phyloP scores from a whole-genome alignment of 92 coral and sea anemone species.

The Epizoanthus scotinus region DNA sequence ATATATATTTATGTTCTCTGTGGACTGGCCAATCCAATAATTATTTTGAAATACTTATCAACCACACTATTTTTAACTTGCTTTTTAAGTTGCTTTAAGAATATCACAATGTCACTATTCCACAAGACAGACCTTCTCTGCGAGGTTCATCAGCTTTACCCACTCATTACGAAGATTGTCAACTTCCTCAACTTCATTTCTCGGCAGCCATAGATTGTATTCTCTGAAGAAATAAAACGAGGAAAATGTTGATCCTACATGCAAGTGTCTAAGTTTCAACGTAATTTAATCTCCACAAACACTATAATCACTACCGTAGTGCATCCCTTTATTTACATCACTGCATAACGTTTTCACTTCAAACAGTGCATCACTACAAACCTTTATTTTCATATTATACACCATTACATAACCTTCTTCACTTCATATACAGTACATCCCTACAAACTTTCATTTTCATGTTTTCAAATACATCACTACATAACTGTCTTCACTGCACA shows the following conservation, averaged over 20 bases:
- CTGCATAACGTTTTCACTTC: too few species aligned
- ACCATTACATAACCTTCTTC: too few species aligned
- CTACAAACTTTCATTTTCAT: too few species aligned
- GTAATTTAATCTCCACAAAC: not conserved
- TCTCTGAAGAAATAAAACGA: conserved; percentile 52
- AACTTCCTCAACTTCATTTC: conserved; percentile 94
- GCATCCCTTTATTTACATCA: not conserved
- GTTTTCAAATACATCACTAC: too few species aligned
- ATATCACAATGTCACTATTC: not conserved
- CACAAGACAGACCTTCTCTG: conserved; percentile 71
- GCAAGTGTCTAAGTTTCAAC: not conserved
- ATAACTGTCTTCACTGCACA: too few species aligned
- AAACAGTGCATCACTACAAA: too few species aligned
- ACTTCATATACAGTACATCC: too few species aligned
- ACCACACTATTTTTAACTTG: not conserved
- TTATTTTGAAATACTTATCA: too few species aligned
- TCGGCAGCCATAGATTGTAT: conserved; percentile 81
- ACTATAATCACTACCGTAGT: not conserved
- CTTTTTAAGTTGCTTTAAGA: not conserved
- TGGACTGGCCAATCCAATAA: too few species aligned
- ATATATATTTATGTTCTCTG: too few species aligned
- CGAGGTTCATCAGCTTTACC: conserved; percentile 82
- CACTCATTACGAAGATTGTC: conserved; percentile 93
- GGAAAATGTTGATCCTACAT: not conserved
- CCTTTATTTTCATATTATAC: too few species aligned